Evolutionary conservation across 2,797 vertebrate genomes (phyloP), one percentile per base, ranked within the genome.

Genomic region (Tokudaia muenninki): DNA sequence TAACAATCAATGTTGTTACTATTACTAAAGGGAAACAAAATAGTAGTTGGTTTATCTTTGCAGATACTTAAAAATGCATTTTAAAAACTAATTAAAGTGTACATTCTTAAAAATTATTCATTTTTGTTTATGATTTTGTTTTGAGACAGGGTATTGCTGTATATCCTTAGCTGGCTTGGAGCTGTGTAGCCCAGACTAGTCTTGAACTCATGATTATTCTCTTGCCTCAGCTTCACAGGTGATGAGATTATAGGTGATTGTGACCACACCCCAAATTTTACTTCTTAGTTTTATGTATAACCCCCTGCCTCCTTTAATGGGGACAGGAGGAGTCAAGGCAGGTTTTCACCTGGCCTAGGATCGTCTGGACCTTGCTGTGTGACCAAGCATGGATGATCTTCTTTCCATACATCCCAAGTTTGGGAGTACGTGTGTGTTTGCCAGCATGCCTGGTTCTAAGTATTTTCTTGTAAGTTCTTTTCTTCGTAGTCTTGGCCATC

Each of bases 21-120:
- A 16, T 83, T 90, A 55, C 1, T 47, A 92, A 34, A 19, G 6
- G 21, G 80, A 57, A 21, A 59, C 82, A 44, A 55, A 67, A 84
- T 72, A 6, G 6, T 80, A 29, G 26, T 81, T 70, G 26, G 17
- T 95, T 96, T 93, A 57, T 78, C 29, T 44, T 95, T 91, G 22
- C 0, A 88, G 41, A 24, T 93, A 44, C 44, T 95, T 90, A 55
- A 50, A 55, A 55, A 57, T 90, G 50, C n/a, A n/a, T n/a, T n/a
- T n/a, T n/a, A n/a, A n/a, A n/a, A n/a, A n/a, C n/a, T n/a, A n/a
- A n/a, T 9, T 83, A 80, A 55, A 6, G 19, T 59, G 19, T 47
- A 8, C 70, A 65, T 47, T 72, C 65, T 55, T 29, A 72, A 31
- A 70, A 72, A 29, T 90, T 47, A 3, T 65, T 63, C 22, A 63